Conservation (phyloP, 2,797 vertebrate genomes). For the Sphenopsis melanotis region DNA sequence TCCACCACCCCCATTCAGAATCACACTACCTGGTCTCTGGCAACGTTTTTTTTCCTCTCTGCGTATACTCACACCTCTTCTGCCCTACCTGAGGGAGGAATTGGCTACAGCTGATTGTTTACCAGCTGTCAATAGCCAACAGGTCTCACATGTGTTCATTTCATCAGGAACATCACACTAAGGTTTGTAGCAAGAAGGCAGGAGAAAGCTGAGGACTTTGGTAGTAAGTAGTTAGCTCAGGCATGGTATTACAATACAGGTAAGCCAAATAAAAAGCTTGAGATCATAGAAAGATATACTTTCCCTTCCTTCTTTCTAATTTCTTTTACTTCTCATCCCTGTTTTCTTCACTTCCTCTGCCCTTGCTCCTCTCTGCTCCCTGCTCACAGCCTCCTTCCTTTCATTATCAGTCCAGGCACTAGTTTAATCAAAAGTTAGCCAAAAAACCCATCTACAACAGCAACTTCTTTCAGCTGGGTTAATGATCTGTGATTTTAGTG, state of each 20-base stretch:
- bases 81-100: background rate
- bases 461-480: background rate
- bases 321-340: background rate
- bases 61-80: rapidly evolving
- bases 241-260: background rate
- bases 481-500: background rate
- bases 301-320: background rate
- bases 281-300: background rate
- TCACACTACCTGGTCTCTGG: rapidly evolving
- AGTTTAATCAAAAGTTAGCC: background rate
- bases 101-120: background rate
- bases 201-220: background rate
- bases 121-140: background rate
- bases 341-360: background rate
- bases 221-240: background rate
- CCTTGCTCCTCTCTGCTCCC: background rate
- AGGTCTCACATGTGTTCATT: background rate
- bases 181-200: background rate
- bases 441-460: background rate
- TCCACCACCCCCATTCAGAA: background rate
- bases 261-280: background rate
- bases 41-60: background rate
- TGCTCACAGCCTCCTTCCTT: background rate
- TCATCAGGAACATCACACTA: background rate
- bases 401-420: background rate